phyloP scores from a whole-genome alignment of 1,140 invertebrate species.

The Helicoverpa zea region DNA sequence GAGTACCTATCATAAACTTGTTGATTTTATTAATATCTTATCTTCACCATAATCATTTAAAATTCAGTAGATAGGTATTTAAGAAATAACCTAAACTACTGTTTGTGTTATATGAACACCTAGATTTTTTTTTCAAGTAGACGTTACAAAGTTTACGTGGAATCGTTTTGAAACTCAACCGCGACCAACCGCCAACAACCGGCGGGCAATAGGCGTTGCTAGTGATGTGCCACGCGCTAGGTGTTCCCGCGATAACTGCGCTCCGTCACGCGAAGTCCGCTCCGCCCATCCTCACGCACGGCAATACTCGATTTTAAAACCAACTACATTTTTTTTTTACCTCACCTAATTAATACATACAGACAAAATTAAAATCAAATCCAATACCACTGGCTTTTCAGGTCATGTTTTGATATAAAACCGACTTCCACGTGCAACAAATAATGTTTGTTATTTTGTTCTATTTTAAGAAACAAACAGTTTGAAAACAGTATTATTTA shows the following conservation, averaged over 20 bases:
- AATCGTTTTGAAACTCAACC: conserved; percentile 53
- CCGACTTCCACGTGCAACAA: conserved; percentile 33
- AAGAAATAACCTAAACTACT: no score
- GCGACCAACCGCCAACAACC: conserved; percentile 62
- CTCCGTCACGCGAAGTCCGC: conserved; percentile 74
- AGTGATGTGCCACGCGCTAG: conserved; percentile 80
- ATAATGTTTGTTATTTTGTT: conserved; percentile 43
- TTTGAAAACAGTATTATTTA: conserved; percentile 47
- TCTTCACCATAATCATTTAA: no score
- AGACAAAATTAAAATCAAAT: conserved; percentile 14
- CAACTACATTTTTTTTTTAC: conserved; percentile 50
- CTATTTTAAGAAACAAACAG: conserved; percentile 38
- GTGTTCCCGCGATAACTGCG: conserved; percentile 82
- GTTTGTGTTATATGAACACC: neutral
- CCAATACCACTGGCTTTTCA: conserved; percentile 3
- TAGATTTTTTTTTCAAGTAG: neutral
- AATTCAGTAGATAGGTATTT: no score
- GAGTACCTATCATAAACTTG: no score
- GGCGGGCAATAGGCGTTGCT: conserved; percentile 79
- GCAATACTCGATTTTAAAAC: conserved; percentile 52
- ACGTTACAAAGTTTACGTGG: conserved; percentile 39
- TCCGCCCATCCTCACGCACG: conserved; percentile 82
- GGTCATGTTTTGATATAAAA: conserved; percentile 40
- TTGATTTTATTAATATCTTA: no score
- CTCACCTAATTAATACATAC: conserved; percentile 27